Evolutionary conservation across 2,888 invertebrate genomes (phyloP).

Genomic region (Orchesellides sinensis): DNA sequence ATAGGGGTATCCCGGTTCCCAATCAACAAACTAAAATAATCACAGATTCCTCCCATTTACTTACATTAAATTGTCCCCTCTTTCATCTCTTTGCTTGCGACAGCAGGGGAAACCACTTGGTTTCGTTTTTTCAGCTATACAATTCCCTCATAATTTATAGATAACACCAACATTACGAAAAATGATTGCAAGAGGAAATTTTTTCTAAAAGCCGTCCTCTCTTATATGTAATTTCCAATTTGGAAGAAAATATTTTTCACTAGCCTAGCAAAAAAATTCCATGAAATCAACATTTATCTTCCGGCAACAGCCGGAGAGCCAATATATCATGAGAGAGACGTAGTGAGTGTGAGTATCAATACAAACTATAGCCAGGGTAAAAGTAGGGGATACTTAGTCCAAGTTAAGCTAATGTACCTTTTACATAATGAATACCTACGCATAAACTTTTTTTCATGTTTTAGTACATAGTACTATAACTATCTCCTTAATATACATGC

Average conservation of each 20-base stretch:
- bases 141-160: constrained; percentile 58
- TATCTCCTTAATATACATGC: no score
- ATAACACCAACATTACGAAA: constrained; percentile 26
- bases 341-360: not conserved
- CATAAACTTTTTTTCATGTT: not conserved
- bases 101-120: no score
- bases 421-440: constrained; percentile 49
- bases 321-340: constrained; percentile 57
- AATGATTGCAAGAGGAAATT: constrained; percentile 48
- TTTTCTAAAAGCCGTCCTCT: constrained; percentile 49
- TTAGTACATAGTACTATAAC: no score
- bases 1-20: no score
- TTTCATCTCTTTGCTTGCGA: no score
- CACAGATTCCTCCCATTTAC: no score
- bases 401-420: constrained; percentile 1
- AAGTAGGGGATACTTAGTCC: no score
- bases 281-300: constrained; percentile 66
- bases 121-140: no score
- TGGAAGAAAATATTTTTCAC: constrained; percentile 65
- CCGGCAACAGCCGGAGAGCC: constrained; percentile 61
- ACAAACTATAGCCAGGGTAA: not conserved
- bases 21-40: no score
- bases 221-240: constrained; percentile 61
- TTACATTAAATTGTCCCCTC: no score
- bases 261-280: constrained; percentile 63